Evolutionary conservation across 2,888 invertebrate genomes (phyloP), one percentile per base, ranked within the genome.

Genomic region (Mechanitis mazaeus): DNA sequence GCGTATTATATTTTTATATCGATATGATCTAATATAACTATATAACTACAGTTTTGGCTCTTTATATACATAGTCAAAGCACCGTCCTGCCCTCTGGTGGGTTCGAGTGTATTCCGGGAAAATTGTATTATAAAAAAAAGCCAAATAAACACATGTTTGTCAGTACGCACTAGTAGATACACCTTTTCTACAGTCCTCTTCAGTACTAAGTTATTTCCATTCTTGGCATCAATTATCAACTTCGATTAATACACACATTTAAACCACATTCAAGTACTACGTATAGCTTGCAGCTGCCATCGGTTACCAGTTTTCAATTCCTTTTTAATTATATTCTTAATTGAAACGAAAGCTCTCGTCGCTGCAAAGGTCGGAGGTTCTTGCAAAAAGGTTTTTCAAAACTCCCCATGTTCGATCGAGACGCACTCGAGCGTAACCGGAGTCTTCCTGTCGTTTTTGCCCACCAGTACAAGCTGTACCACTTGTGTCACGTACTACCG

Each of bases 391-490:
- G 72, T 78, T 75, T 70, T 77, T 82, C 61, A 80, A 72, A 78
- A 81, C 76, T 72, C 70, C 76, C 79, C 79, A 76, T 84, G 76
- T 83, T 83, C 79, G 79, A 78, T 78, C 75, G 75, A 72, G 69
- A 75, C 58, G 75, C 80, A 73, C 71, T 81, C 76, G 75, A 73
- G 77, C 80, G 83, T 75, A 74, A 77, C 80, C 69, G 60, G 54
- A 59, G 58, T 70, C 76, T 87, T 87, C 87, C 87, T 85, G 79
- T 82, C 85, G 80, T 75, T 67, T 75, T 76, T 65, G 42, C 61
- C 45, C 61, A 54, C 45, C 38, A 47, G 55, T 64, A 54, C 53
- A 12, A 55, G 47, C 59, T 50, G 47, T 61, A 54, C 58, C 59
- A 66, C 61, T 57, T 57, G 56, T 61, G 67, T 63, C 67, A 65